These are phyloP conservation scores for Solen grandis DNA, from an alignment of 1,140 invertebrate genomes.

Conservation along the genomic window DNA sequence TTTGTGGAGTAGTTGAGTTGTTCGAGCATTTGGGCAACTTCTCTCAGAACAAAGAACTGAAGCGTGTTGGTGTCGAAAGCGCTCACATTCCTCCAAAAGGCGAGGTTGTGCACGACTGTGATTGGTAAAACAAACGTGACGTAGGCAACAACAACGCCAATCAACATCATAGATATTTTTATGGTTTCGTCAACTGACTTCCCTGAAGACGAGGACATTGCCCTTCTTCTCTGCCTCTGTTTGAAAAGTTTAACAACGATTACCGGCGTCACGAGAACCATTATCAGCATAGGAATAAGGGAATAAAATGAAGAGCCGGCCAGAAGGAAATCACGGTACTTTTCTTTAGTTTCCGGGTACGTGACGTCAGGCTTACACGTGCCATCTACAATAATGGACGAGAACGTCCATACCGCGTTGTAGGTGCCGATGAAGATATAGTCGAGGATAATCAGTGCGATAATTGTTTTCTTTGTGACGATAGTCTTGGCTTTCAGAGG, in stretches of 20 bases:
- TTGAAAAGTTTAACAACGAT: slow-evolving; percentile 33
- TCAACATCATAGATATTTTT: slow-evolving; percentile 46
- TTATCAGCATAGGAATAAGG: slow-evolving; percentile 40
- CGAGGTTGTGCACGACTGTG: slow-evolving; percentile 49
- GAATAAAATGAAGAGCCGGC: slow-evolving; percentile 46
- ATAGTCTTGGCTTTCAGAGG: slow-evolving; percentile 57
- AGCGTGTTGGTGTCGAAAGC: slow-evolving; percentile 31
- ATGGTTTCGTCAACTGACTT: slow-evolving; percentile 8
- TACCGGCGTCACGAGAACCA: slow-evolving; percentile 36
- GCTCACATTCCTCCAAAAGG: slow-evolving; percentile 24
- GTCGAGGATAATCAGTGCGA: slow-evolving; percentile 27
- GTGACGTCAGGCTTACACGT: slow-evolving; percentile 50
- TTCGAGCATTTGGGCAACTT: slow-evolving; percentile 30
- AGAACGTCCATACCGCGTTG: slow-evolving; percentile 51
- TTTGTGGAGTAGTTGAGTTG: slow-evolving; percentile 44
- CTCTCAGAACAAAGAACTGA: slow-evolving; percentile 23
- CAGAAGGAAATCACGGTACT: slow-evolving; percentile 32
- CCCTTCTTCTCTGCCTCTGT: neutral
- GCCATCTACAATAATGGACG: slow-evolving; percentile 42
- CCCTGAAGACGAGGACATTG: neutral
- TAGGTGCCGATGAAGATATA: slow-evolving; percentile 15
- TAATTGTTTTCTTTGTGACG: slow-evolving; percentile 44
- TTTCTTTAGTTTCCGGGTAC: slow-evolving; percentile 13
- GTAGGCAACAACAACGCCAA: slow-evolving; percentile 53
- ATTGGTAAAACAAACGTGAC: slow-evolving; percentile 41